A percentile compares a stretch with the other conserved stretches of the same genome.
Evolutionary conservation across 1,140 invertebrate genomes (phyloP).

Genomic region (Leptinotarsa texana): DNA sequence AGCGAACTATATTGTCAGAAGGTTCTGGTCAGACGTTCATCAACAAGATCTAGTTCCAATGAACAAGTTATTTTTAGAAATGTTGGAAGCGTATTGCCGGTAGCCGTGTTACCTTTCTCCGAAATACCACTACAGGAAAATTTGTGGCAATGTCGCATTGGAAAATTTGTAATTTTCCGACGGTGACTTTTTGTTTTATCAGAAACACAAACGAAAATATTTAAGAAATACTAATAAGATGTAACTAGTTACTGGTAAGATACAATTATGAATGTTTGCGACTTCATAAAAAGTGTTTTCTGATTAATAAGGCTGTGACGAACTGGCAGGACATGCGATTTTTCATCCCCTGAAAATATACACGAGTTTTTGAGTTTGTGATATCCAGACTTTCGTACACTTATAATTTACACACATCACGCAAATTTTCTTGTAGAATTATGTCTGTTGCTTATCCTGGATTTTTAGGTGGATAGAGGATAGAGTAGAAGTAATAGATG

Average conservation of each 20-base stretch:
- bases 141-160: constrained; percentile 15
- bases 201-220: background rate
- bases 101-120: constrained; percentile 47
- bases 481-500: too few species aligned
- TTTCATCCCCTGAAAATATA: constrained; percentile 1
- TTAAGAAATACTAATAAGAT: too few species aligned
- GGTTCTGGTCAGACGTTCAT: constrained; percentile 88
- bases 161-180: background rate
- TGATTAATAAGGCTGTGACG: constrained; percentile 2
- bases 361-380: background rate
- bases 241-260: too few species aligned
- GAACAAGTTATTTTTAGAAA: constrained; percentile 97
- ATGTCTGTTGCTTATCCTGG: too few species aligned
- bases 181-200: background rate
- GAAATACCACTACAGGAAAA: constrained; percentile 23
- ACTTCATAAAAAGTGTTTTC: background rate
- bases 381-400: background rate
- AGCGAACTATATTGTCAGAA: constrained; percentile 83
- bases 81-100: constrained; percentile 81
- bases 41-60: constrained; percentile 87
- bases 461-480: too few species aligned
- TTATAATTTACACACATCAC: background rate
- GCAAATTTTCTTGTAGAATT: constrained; percentile 3
- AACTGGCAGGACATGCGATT: background rate
- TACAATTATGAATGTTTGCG: too few species aligned